Percentiles rank a stretch among this genome's conserved stretches.
These are phyloP conservation scores for Cygnus olor DNA, from an alignment of 2,797 vertebrate species.

Conservation along the genomic window DNA sequence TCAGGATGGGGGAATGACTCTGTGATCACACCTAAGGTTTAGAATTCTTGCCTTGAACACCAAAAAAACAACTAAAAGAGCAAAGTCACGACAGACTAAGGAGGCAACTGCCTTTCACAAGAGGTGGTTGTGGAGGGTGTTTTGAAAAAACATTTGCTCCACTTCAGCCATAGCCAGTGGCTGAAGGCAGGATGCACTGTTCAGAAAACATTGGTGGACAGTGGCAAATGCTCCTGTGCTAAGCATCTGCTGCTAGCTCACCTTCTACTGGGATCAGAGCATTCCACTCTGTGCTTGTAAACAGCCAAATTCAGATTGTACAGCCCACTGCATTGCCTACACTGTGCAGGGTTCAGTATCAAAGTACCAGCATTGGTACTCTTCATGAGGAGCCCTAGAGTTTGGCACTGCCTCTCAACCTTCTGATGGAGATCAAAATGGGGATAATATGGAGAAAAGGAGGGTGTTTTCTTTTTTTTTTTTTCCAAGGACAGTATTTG, in stretches of 20 bases:
- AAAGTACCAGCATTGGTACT: not conserved
- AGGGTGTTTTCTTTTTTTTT: not conserved
- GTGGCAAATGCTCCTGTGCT: not conserved
- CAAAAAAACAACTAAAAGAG: not conserved
- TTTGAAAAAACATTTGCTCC: not conserved
- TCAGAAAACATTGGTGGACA: not conserved
- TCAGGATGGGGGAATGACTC: not conserved
- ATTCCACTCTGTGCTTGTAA: not conserved
- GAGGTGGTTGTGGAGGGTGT: not conserved
- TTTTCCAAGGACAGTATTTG: not conserved
- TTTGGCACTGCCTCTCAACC: not conserved
- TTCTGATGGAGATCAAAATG: fast-evolving
- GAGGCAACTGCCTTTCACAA: not conserved
- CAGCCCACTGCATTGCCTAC: not conserved
- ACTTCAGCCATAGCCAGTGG: not conserved
- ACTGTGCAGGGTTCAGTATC: not conserved
- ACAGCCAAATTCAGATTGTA: not conserved
- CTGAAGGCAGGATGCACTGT: not conserved
- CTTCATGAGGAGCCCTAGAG: not conserved
- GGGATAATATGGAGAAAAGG: fast-evolving
- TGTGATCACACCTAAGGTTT: not conserved
- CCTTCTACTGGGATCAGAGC: not conserved
- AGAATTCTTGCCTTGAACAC: not conserved
- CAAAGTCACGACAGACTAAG: not conserved
- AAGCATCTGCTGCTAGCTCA: not conserved